phyloP scores from a whole-genome alignment of 2,113 vertebrate genomes.

The Emydura subglobosa region DNA sequence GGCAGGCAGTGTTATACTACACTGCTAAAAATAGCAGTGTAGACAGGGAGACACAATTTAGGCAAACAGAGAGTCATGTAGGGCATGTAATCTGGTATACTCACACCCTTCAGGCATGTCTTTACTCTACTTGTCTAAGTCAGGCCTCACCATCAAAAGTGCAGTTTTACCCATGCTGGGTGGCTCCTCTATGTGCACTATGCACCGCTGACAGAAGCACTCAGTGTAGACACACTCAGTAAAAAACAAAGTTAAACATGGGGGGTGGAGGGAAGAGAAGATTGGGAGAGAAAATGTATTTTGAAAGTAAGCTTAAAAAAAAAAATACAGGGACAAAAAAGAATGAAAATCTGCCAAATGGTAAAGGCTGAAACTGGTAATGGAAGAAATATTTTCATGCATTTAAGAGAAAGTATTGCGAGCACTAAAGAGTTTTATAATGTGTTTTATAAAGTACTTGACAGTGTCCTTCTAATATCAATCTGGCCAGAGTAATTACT shows the following conservation, averaged over 20 bases:
- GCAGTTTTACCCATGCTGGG: background rate
- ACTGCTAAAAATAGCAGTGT: background rate
- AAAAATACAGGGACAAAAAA: background rate
- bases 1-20: background rate
- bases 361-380: conserved; percentile 30
- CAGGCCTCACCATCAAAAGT: background rate
- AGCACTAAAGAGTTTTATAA: conserved; percentile 48
- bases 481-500: conserved; percentile 34
- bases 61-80: background rate
- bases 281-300: background rate
- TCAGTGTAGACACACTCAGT: background rate
- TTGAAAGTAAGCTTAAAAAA: background rate
- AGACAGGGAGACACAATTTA: background rate
- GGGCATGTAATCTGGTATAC: background rate
- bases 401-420: conserved; percentile 47
- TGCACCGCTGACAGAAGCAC: background rate
- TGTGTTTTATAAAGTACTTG: conserved; percentile 52
- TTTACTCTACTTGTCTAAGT: background rate
- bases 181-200: background rate
- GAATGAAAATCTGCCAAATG: conserved; percentile 12
- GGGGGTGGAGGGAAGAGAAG: background rate
- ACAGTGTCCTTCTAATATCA: conserved; percentile 40
- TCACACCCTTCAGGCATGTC: background rate
- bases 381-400: conserved; percentile 48
- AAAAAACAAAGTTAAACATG: conserved; percentile 13